Conservation (phyloP, 2,113 vertebrate genomes). For the Chlamydotis undulata region DNA sequence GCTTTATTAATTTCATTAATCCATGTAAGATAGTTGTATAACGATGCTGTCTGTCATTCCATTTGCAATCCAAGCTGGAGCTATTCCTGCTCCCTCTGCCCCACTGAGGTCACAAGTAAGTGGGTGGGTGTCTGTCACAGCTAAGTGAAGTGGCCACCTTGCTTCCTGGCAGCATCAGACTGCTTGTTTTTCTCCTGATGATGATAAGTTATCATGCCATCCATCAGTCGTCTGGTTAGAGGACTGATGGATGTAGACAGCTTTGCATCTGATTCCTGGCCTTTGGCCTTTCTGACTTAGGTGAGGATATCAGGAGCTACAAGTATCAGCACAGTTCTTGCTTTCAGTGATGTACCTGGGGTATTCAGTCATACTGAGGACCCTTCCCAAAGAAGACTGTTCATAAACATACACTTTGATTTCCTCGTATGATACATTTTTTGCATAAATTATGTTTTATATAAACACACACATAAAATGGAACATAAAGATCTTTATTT, state of each 20-base stretch:
- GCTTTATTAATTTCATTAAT: background rate
- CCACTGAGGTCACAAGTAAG: background rate
- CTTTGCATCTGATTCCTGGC: background rate
- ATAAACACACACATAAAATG: background rate
- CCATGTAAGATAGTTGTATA: background rate
- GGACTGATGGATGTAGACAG: background rate
- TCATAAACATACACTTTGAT: background rate
- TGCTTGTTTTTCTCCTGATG: background rate
- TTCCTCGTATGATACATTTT: background rate
- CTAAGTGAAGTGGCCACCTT: background rate
- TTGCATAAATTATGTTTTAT: background rate
- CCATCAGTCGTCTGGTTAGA: background rate
- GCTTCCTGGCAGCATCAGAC: background rate
- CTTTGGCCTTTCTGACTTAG: background rate
- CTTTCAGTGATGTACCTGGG: background rate
- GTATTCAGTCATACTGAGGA: background rate
- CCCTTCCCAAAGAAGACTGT: background rate
- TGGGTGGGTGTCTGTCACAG: background rate
- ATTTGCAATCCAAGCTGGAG: background rate
- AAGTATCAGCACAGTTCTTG: background rate
- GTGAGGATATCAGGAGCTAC: background rate
- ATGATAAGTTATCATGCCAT: background rate
- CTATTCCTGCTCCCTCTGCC: background rate
- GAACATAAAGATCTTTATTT: background rate
- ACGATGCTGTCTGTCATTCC: background rate